Evolutionary conservation across 2,113 vertebrate genomes (phyloP), one percentile per base, ranked within the genome.

Genomic region (Centrocercus urophasianus): DNA sequence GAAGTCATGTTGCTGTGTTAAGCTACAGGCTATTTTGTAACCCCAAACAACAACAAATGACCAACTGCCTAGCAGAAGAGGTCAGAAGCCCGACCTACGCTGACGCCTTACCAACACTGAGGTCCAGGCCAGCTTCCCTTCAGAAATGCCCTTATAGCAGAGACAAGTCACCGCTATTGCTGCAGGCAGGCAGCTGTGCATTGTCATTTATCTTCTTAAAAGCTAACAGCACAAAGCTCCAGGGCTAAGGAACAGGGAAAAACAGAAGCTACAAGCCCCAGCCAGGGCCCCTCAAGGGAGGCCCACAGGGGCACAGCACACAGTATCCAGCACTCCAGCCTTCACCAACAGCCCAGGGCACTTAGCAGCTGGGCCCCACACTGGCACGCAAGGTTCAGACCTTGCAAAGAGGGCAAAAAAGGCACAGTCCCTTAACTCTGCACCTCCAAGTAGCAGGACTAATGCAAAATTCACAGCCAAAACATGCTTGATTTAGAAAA

Each of bases 281-380:
- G 8, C 45, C 50, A 59, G 8, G 20, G 4, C 4, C 24, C 56
- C 36, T 30, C 18, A 20, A 20, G 67, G 40, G 11, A 76, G 13
- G 0, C 34, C 89, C 47, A 17, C 9, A 67, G 48, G 40, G 30
- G 67, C 65, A 63, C 30, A 40, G 36, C 30, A 43, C 6, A 5
- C 16, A 28, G 11, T 4, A 25, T 28, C 47, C 47, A 7, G 2
- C 50, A 4, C 43, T 76, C 36, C 73, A 73, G 30, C 30, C 40
- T 38, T 43, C 36, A 4, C 13, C 20, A 65, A 7, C 8, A 8
- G 22, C 21, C 2, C 6, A 57, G 11, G 15, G 61, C 36, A 38
- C 0, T 0, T 6, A 22, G 10, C 12, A 40, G 17, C 43, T 34
- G 4, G 22, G 57, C 9, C 4, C 13, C 14, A 19, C 0, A 0